Evolutionary conservation across 2,888 invertebrate species (phyloP).

Genomic region (Odontocolon sp.): DNA sequence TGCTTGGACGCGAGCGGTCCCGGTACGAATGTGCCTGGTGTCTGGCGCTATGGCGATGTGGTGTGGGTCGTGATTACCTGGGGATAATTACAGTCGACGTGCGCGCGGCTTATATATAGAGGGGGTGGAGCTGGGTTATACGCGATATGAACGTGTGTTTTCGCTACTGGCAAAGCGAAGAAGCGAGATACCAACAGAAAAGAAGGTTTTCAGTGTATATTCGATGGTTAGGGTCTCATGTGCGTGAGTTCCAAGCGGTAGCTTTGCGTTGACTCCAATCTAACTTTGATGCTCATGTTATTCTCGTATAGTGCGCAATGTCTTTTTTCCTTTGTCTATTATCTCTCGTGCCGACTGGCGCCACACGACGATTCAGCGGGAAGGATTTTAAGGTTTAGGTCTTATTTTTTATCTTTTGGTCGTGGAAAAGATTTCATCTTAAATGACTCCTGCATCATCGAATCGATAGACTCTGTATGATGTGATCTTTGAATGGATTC

Average conservation of each 20-base stretch:
- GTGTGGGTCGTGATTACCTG: slow-evolving; percentile 80
- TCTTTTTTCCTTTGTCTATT: background rate
- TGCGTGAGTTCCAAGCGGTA: slow-evolving; percentile 57
- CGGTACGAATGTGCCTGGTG: slow-evolving; percentile 64
- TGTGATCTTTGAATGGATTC: slow-evolving; percentile 7
- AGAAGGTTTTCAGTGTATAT: slow-evolving; percentile 50
- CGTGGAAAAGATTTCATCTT: background rate
- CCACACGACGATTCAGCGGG: background rate
- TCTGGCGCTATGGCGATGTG: too few relatives aligned
- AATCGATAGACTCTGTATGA: slow-evolving; percentile 33
- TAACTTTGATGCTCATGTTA: background rate
- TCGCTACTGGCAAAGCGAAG: slow-evolving; percentile 38
- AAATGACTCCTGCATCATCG: slow-evolving; percentile 38
- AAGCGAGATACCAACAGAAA: slow-evolving; percentile 31
- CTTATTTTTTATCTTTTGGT: background rate
- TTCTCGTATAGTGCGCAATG: background rate
- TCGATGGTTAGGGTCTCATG: slow-evolving; percentile 42
- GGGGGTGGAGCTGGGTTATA: slow-evolving; percentile 46
- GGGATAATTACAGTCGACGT: slow-evolving; percentile 80
- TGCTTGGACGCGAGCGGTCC: slow-evolving; percentile 54
- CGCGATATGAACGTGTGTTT: slow-evolving; percentile 50
- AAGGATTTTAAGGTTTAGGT: slow-evolving; percentile 34
- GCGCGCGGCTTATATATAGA: slow-evolving; percentile 63
- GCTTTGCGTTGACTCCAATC: background rate
- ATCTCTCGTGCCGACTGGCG: background rate